Conservation (phyloP, 2,113 vertebrate species). For the cat (Felis catus) region F.catus_Fca126_mat1.0 CM031420.1:11503501-11504000, state of each 20-base stretch:
- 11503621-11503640: background rate
- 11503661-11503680: too few relatives aligned
- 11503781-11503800: background rate
- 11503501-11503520: rapidly evolving
- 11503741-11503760: background rate
- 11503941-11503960: background rate
- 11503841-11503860: background rate
- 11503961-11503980: too few relatives aligned
- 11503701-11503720: background rate
- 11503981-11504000: background rate
- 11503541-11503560: background rate
- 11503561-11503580: background rate
- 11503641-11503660: background rate
- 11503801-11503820: background rate
- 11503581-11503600: background rate
- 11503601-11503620: background rate
- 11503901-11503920: too few relatives aligned
- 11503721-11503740: background rate
- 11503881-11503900: background rate
- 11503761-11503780: background rate
- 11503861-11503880: background rate
- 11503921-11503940: background rate
- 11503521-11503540: rapidly evolving
- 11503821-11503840: background rate
- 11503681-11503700: background rate